Evolutionary conservation across 30 jellyfish, hydroid and myxozoan species (phyloP), one percentile per base, ranked within the genome.

Genomic region (Calvadosia cruxmelitensis): DNA sequence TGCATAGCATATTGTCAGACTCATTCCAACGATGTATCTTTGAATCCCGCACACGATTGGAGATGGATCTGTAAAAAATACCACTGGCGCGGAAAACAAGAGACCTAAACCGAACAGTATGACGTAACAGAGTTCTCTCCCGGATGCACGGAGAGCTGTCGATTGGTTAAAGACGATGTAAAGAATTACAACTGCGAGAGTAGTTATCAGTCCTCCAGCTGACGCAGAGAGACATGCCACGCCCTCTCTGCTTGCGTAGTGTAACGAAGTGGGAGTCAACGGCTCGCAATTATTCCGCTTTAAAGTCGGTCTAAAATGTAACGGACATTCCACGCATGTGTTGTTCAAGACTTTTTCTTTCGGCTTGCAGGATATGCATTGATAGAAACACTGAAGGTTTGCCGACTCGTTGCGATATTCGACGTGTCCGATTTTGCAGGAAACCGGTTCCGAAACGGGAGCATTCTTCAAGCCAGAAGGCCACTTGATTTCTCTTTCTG

Each of bases 81-180:
- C 12, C n/a, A 66, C 51, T 2, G 86, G 84, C 26, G 75, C 34
- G 1, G 66, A 33, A 66, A 75, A 75, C 27, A 75, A 15, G 34
- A 75, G 15, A n/a, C 48, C 53, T 0, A 64, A 10, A 5, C 86
- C 86, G 29, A 75, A 33, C 34, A 75, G 27, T 27, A 75, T 75
- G 53, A 67, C 15, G 83, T 64, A 75, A 53, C 84, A 75, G 1
- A 75, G 36, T 26, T 67, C 85, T 25, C 83, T 73, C 7, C 85
- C 85, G 65, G 85, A 74, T 27, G 73, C 65, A 32, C 72, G 3
- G 10, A 75, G 63, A 42, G 20, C 57, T 5, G 57, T 42, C 20
- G 57, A 42, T 42, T 10, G 10, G 20, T 42, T 42, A 42, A 42
- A 42, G 10, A 42, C 20, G 57, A 42, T 42, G 57, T 42, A 42